Base-by-base conservation (phyloP, 2,113 vertebrate genomes). In the Hippocampus guttulatus region DNA sequence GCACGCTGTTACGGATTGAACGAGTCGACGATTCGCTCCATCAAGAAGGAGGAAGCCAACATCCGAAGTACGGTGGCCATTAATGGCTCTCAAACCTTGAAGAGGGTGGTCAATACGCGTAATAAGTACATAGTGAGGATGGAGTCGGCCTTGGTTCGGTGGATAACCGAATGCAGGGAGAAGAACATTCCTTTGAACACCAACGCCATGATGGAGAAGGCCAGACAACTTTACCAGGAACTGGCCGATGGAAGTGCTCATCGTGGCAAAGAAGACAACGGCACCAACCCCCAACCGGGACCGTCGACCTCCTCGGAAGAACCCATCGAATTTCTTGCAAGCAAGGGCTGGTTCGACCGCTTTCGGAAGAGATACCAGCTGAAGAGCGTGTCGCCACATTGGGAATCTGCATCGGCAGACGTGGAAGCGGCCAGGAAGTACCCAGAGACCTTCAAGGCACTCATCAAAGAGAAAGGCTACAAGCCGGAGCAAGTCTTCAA, bases 351-450 rank as follows among this genome's bases (percentile, higher is more conserved):
- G 58, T 61, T 61, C 7, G 58, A 61, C 33, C 58, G 58, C 11
- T 61, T 61, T 30, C 27, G 27, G 27, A 61, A 61, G 58, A 61
- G 58, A 20, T 61, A 61, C 58, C 58, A 61, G 14, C 58, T 61
- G 15, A 61, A 61, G 27, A 61, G 27, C 5, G 58, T 61, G 15
- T 61, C 58, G 1, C 58, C 58, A 8, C 58, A 61, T 61, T 61
- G 58, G 58, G 58, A 61, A 33, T 61, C 58, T 18, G 58, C 58
- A 30, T 61, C 58, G 7, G 58, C 58, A 30, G 58, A 61, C 12
- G 27, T 38, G 27, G 58, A 15, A 33, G 58, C 58, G 7, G 58
- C 58, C 58, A 18, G 15, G 27, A 61, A 61, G 30, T 61, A 61
- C 58, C 58, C 58, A 8, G 27, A 61, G 15, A 61, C 58, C 27